Percentiles rank a stretch among this genome's conserved stretches.
Evolutionary conservation across 2,888 invertebrate species (phyloP).

Genomic region (Lithophane leautieri): DNA sequence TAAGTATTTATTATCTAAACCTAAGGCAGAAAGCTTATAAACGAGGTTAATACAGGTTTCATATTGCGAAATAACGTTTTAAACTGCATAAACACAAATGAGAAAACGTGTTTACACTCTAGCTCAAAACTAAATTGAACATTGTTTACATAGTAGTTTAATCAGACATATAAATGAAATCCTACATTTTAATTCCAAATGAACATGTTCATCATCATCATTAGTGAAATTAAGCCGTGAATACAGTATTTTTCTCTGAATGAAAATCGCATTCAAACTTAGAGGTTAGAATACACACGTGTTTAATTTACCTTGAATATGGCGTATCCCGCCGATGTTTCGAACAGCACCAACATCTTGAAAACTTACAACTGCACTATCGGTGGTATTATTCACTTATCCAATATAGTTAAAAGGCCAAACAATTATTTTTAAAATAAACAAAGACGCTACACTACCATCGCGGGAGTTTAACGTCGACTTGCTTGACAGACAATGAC

Average conservation of each 20-base stretch:
- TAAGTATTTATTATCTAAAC: background rate
- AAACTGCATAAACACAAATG: background rate
- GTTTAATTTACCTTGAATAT: slow-evolving; percentile 95
- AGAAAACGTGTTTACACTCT: slow-evolving; percentile 38
- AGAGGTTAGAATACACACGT: slow-evolving; percentile 85
- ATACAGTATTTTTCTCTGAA: slow-evolving; percentile 24
- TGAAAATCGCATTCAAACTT: slow-evolving; percentile 8
- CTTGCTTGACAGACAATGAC: slow-evolving; percentile 21
- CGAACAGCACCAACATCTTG: slow-evolving; percentile 97
- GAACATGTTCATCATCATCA: background rate
- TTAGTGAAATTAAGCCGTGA: background rate
- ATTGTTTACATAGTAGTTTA: slow-evolving; percentile 3
- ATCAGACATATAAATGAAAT: slow-evolving; percentile 10
- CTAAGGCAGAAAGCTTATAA: background rate
- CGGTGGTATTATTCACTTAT: slow-evolving; percentile 29
- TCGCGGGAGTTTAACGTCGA: slow-evolving; percentile 60
- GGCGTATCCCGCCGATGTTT: slow-evolving; percentile 98
- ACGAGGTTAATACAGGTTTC: background rate
- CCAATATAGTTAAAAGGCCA: slow-evolving; percentile 6
- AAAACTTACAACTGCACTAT: slow-evolving; percentile 57
- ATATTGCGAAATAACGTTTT: background rate
- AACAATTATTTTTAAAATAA: slow-evolving; percentile 40
- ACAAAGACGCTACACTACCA: slow-evolving; percentile 65
- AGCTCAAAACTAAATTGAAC: background rate
- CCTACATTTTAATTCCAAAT: no score